Conservation (phyloP, 1,140 invertebrate species). For the Pachyrhynchus sulphureomaculatus region DNA sequence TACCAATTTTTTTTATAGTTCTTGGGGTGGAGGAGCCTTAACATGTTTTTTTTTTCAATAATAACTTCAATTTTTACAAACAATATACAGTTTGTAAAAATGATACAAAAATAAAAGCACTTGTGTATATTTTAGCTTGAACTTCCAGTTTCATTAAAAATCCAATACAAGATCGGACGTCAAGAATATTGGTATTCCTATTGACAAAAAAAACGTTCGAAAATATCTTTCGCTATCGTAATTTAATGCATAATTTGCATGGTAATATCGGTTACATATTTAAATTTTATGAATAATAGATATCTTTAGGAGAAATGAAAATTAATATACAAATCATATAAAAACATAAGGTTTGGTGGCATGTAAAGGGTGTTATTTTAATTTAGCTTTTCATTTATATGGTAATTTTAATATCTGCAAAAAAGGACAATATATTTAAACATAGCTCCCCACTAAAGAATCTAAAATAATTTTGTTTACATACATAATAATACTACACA, state of each 20-base stretch:
- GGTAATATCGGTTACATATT: background rate
- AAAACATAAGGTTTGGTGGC: background rate
- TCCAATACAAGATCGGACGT: background rate
- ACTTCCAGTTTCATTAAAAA: background rate
- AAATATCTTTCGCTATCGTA: background rate
- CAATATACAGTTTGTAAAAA: no score
- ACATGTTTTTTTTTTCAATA: no score
- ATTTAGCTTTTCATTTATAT: background rate
- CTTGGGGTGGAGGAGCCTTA: no score
- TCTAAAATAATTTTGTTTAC: no score
- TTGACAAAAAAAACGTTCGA: background rate
- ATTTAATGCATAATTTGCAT: conserved; percentile 1
- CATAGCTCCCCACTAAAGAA: no score
- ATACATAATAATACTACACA: no score
- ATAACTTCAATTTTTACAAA: no score
- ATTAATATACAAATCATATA: background rate
- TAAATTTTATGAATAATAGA: conserved; percentile 1
- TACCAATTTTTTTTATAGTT: no score
- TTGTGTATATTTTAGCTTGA: no score
- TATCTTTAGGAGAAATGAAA: background rate
- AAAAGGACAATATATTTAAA: background rate
- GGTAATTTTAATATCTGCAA: background rate
- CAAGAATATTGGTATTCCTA: background rate
- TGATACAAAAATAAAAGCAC: no score
- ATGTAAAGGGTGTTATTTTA: background rate